phyloP scores from a whole-genome alignment of 2,888 invertebrate species.

The Psylliodes chrysocephalus region DNA sequence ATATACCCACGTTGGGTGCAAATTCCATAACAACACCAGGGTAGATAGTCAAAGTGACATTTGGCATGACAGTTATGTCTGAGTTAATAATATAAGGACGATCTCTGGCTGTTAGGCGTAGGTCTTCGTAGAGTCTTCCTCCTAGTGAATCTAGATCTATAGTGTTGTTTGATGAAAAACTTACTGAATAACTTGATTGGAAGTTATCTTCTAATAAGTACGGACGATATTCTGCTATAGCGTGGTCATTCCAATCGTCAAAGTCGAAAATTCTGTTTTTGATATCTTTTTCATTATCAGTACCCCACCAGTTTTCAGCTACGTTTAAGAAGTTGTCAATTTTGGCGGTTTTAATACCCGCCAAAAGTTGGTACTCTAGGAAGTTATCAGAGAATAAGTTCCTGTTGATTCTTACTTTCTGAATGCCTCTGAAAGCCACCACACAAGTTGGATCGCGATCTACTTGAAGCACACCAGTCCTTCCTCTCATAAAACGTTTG shows the following conservation, averaged over 20 bases:
- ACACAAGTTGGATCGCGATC: slow-evolving; percentile 79
- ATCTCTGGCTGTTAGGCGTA: slow-evolving; percentile 70
- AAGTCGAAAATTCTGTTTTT: slow-evolving; percentile 93
- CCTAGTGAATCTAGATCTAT: slow-evolving; percentile 77
- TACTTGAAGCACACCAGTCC: slow-evolving; percentile 59
- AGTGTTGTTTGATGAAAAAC: slow-evolving; percentile 68
- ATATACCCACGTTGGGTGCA: slow-evolving; percentile 93
- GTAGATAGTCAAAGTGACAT: slow-evolving; percentile 83
- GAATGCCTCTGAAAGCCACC: slow-evolving; percentile 92
- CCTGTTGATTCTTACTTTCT: slow-evolving; percentile 89
- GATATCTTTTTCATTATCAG: slow-evolving; percentile 77
- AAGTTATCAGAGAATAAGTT: slow-evolving; percentile 89
- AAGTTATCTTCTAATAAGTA: slow-evolving; percentile 83
- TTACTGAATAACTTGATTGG: slow-evolving; percentile 79
- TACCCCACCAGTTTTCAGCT: slow-evolving; percentile 97
- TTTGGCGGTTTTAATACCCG: slow-evolving; percentile 90
- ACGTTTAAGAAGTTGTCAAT: slow-evolving; percentile 89
- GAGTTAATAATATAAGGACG: slow-evolving; percentile 82
- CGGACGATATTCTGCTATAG: slow-evolving; percentile 90
- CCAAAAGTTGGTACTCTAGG: slow-evolving; percentile 89
- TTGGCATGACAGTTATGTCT: slow-evolving; percentile 98
- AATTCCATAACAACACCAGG: slow-evolving; percentile 94
- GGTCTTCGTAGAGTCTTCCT: slow-evolving; percentile 77
- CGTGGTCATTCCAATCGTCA: slow-evolving; percentile 99
- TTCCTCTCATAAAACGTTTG: slow-evolving; percentile 60